Evolutionary conservation across 1,140 invertebrate species (phyloP).

Genomic region (Neomicropteryx cornuta): DNA sequence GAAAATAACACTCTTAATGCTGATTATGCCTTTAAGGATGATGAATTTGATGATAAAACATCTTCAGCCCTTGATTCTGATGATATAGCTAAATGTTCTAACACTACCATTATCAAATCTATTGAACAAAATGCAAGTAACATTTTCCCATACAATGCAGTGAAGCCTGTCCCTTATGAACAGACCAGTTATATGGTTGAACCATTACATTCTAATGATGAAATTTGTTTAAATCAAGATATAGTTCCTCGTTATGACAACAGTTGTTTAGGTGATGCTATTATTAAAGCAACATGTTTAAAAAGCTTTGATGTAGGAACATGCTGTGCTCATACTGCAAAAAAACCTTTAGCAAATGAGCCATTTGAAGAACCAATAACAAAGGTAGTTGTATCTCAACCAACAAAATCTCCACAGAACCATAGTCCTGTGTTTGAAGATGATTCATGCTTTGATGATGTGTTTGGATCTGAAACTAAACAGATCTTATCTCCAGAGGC

Average conservation of each 20-base stretch:
- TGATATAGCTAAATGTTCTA: too few relatives aligned
- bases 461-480: constrained; percentile 47
- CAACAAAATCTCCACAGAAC: constrained; percentile 44
- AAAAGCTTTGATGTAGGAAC: constrained; percentile 31
- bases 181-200: constrained; percentile 39
- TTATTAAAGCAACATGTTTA: constrained; percentile 42
- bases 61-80: constrained; percentile 1
- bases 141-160: too few relatives aligned
- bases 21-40: constrained; percentile 39
- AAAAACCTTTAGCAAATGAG: constrained; percentile 24
- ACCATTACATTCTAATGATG: constrained; percentile 30
- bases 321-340: constrained; percentile 34
- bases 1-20: constrained; percentile 48
- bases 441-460: constrained; percentile 51
- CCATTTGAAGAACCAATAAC: constrained; percentile 15
- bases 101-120: too few relatives aligned
- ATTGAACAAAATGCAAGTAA: too few relatives aligned
- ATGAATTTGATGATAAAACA: constrained; percentile 24
- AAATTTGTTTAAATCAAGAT: constrained; percentile 29
- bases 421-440: constrained; percentile 51
- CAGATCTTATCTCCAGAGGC: constrained; percentile 43
- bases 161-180: constrained; percentile 34
- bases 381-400: constrained; percentile 45
- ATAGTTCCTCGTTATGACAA: constrained; percentile 36
- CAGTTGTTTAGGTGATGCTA: constrained; percentile 42